Evolutionary conservation across 2,113 vertebrate species (phyloP).

Genomic region (Silurus meridionalis): DNA sequence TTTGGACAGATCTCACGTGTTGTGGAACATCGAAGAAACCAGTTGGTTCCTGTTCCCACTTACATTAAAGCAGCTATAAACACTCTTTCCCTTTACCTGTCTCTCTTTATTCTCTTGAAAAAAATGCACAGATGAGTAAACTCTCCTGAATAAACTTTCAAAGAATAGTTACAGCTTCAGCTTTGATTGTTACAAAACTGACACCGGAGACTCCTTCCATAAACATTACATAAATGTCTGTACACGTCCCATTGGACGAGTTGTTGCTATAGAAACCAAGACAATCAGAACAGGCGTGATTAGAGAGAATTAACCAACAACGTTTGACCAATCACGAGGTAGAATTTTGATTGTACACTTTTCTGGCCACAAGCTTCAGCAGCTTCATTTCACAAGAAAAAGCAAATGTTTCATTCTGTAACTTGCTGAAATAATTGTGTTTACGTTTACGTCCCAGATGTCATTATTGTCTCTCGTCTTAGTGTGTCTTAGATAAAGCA

Average conservation of each 20-base stretch:
- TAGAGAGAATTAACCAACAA: neutral
- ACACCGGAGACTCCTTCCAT: neutral
- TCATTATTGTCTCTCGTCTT: neutral
- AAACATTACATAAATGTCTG: too few species aligned
- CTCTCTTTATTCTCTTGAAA: neutral
- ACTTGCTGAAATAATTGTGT: neutral
- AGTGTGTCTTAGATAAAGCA: conserved; percentile 32
- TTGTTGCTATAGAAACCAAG: neutral
- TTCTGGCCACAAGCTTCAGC: neutral
- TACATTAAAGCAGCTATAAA: neutral
- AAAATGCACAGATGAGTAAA: too few species aligned
- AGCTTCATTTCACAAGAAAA: neutral
- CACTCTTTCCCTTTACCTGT: neutral
- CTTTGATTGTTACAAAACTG: neutral
- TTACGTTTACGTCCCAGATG: neutral
- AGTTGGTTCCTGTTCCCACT: neutral
- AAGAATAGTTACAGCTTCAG: neutral
- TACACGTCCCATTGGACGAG: neutral
- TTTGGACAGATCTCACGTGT: neutral
- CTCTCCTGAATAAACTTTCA: neutral
- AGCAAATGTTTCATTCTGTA: neutral
- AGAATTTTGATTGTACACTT: neutral
- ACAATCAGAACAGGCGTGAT: neutral
- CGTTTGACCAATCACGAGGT: neutral
- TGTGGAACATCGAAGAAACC: neutral